Evolutionary conservation across 2,888 invertebrate species (phyloP), one percentile per base, ranked within the genome.

Genomic region (Xanthostigma xanthostigma): DNA sequence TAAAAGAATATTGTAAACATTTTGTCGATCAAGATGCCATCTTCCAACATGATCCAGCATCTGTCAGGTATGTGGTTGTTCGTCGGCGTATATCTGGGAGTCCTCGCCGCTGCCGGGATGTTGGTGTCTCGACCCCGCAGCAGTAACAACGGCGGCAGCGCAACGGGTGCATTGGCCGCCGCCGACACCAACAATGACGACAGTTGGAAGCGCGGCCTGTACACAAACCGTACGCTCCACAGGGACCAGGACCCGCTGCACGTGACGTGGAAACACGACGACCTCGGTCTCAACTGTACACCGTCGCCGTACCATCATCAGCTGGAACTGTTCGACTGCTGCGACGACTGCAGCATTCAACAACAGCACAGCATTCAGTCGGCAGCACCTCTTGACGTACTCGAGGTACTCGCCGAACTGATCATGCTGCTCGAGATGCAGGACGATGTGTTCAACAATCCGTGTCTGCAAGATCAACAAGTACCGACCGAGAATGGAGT

Each of bases 191-290:
- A 27, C 27, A 27, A 27, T 27, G 44, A 44, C 34, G 33, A 44
- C 34, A 44, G 44, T 44, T 44, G 44, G 44, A 44, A 44, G 13
- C 44, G 44, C n/a, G 44, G 36, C 36, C 10, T 44, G 35, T 44
- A 44, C 12, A 44, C 44, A 35, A 44, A 44, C 36, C 44, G 44
- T n/a, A 44, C 44, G 34, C 34, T 44, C 14, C 44, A 36, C 8
- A 14, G 34, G 13, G 44, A 44, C 34, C 44, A 44, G 34, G 44
- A 44, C 13, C 44, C 44, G 34, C n/a, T 44, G 35, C 44, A 44
- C 36, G 44, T 44, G 27, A 36, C 44, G 13, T 44, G 34, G 14
- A 34, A 36, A 9, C 44, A 36, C 36, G 13, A 35, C n/a, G 38
- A 13, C 38, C 41, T 27, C 13, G 17, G 9, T 10, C 14, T 27